Evolutionary conservation across 1,140 invertebrate species (phyloP), one percentile per base, ranked within the genome.

Genomic region (Acromyrmex echinatior): DNA sequence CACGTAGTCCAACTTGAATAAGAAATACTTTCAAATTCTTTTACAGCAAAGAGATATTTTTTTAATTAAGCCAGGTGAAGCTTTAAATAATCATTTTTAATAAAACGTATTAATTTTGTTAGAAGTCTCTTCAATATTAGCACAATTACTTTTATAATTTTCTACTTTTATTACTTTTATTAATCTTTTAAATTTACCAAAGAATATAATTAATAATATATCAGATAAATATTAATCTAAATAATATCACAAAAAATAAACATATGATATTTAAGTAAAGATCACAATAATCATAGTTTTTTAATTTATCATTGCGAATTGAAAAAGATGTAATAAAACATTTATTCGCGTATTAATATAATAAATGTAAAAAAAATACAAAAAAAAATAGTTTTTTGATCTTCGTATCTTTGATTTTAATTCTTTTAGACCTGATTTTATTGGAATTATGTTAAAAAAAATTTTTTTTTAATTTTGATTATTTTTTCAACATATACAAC

Each of bases 81-180:
- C 12, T 21, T 77, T 77, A 18, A 14, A 39, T 62, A 76, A 76
- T 60, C 45, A 18, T 25, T 39, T 39, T 77, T 18, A 60, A 77
- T 66, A 39, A 66, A 39, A 39, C 0, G 10, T n/a, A 39, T 45
- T n/a, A n/a, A 45, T 21, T 76, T 35, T 76, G 1, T 39, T n/a
- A 16, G 4, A 74, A 56, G 2, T 74, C 18, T 14, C 2, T 31
- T 56, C 10, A 53, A 28, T n/a, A n/a, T 74, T 21, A n/a, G 10
- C 9, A 28, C 25, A 31, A 7, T 56, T 58, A 14, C 2, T 39
- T 25, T 16, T 6, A 21, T 10, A 60, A 60, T 60, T 31, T 35
- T 31, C 4, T 3, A 31, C 31, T 31, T 35, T 35, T 35, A 6
- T 35, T 35, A 35, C 31, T 35, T 35, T 35, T 35, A 35, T 35